These are phyloP conservation scores for Amiota mariae DNA, from an alignment of 2,888 invertebrate species.

Conservation along the genomic window DNA sequence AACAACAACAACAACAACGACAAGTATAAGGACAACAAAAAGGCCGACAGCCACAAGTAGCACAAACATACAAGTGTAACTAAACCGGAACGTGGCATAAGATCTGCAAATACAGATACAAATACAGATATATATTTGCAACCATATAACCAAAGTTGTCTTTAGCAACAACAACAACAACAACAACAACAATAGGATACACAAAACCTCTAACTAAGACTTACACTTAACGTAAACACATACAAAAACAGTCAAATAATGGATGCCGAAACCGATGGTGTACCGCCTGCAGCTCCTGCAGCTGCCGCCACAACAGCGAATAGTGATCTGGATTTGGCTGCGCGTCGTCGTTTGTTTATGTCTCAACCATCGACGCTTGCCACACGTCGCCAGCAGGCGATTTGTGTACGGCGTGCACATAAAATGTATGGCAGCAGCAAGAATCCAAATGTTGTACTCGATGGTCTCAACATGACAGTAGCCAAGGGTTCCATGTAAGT, in stretches of 20 bases:
- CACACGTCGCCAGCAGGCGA: conserved; percentile 84
- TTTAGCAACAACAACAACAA: background rate
- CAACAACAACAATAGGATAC: background rate
- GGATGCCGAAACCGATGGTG: conserved; percentile 73
- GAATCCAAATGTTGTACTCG: conserved; percentile 86
- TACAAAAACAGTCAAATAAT: conserved; percentile 48
- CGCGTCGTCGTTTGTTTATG: conserved; percentile 76
- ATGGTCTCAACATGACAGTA: conserved; percentile 93
- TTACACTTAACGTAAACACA: background rate
- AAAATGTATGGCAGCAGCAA: conserved; percentile 88
- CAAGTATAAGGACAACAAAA: conserved; percentile 3
- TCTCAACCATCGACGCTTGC: conserved; percentile 82
- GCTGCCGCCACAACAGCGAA: conserved; percentile 55
- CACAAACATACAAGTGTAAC: background rate
- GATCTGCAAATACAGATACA: conserved; percentile 6
- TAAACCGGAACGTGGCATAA: background rate
- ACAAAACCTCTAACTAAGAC: background rate
- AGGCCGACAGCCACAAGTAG: background rate
- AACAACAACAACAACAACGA: conserved; percentile 10
- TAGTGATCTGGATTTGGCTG: conserved; percentile 75
- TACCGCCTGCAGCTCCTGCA: conserved; percentile 67
- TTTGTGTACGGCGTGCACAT: conserved; percentile 87
- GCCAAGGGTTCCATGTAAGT: conserved; percentile 91
- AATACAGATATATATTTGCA: too few relatives aligned
- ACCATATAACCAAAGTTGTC: background rate